Evolutionary conservation across 2,113 vertebrate genomes (phyloP), one percentile per base, ranked within the genome.

Genomic region (Nycticorax nycticorax): DNA sequence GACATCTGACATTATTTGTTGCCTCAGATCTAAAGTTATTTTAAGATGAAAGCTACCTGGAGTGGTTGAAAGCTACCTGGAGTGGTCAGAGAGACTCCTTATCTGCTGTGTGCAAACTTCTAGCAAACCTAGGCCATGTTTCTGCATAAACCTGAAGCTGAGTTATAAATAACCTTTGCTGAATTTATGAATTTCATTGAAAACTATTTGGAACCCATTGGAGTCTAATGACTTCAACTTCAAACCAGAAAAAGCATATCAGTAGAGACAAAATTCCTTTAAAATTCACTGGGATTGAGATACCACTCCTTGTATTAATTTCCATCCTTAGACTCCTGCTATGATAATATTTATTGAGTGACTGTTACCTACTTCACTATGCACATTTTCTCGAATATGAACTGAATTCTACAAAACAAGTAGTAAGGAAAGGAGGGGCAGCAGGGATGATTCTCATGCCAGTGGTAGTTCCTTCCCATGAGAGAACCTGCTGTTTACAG

Each of bases 21-120:
- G 41, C 60, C 39, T 80, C 71, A 85, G 73, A 88, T 68, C 24
- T 89, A 39, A 93, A 76, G 32, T 45, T 83, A 63, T 76, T 93
- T 94, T 74, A 92, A 89, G 73, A 95, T 83, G 69, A 95, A 96
- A 94, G 24, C 21, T 91, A 88, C 62, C 50, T 93, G 63, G 26
- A 87, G 56, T 55, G 26, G 52, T 93, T 83, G 69, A 95, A 96
- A 94, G 24, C 21, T 91, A 88, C 62, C 50, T 93, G 63, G 26
- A 87, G 56, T 55, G 26, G 52, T 93, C 89, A 81, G 64, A 88
- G 30, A 71, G 26, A 55, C 14, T 66, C 66, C 68, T 93, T 83
- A 86, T 89, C 91, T 55, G 27, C 53, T 66, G 3, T 76, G 62
- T 68, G 37, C 52, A 92, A 92, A 68, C 55, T 92, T 79, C 57